These are phyloP conservation scores for Cerceris rybyensis DNA, from an alignment of 2,888 invertebrate species.

Conservation along the genomic window DNA sequence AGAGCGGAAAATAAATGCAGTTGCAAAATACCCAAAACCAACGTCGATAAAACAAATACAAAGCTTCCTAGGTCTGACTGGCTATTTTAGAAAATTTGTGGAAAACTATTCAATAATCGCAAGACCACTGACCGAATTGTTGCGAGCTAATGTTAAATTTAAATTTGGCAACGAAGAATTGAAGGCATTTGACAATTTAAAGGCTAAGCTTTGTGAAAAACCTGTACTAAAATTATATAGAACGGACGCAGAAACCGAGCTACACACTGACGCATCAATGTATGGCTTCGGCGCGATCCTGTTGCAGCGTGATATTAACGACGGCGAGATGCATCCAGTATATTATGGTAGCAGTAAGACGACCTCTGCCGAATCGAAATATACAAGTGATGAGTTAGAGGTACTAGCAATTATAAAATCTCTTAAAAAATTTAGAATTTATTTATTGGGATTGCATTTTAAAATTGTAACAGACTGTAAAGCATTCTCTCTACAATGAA, in stretches of 20 bases:
- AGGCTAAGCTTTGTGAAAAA: conserved; percentile 1
- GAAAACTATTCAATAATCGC: conserved; percentile 9
- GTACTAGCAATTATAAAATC: conserved; percentile 4
- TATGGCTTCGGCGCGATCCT: neutral
- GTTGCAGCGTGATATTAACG: neutral
- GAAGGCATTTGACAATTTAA: conserved; percentile 19
- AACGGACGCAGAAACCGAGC: neutral
- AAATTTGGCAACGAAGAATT: conserved; percentile 8
- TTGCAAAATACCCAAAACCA: conserved; percentile 47
- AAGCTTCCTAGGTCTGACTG: conserved; percentile 52
- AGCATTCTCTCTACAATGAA: conserved; percentile 36
- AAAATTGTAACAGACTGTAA: conserved; percentile 42
- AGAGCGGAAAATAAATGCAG: conserved; percentile 40
- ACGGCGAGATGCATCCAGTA: conserved; percentile 5
- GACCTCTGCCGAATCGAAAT: too few relatives aligned
- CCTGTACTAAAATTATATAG: conserved; percentile 15
- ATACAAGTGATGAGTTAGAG: too few relatives aligned
- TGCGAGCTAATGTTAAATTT: conserved; percentile 6
- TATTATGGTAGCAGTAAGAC: too few relatives aligned
- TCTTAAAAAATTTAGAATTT: too few relatives aligned
- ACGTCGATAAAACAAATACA: conserved; percentile 7
- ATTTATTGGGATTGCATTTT: conserved; percentile 13
- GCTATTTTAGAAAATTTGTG: conserved; percentile 55
- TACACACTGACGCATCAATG: conserved; percentile 4
- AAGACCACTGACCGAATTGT: conserved; percentile 16